These are phyloP conservation scores for Gnathonemus longibarbis DNA, from an alignment of 2,113 vertebrate species.

Conservation along the genomic window DNA sequence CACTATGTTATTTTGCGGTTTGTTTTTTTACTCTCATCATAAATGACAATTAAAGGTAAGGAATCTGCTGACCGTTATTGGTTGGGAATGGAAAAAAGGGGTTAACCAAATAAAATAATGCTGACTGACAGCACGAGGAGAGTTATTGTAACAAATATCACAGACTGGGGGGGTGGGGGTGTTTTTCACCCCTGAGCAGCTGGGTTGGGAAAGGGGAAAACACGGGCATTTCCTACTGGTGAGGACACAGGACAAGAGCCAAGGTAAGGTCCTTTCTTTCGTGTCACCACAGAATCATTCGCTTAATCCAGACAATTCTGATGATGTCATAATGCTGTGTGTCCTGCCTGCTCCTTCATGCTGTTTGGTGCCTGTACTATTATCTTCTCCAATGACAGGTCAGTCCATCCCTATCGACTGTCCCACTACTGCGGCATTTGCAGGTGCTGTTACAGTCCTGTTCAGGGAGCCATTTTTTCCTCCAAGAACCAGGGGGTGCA, in stretches of 20 bases:
- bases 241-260: neutral
- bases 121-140: neutral
- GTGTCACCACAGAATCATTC: neutral
- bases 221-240: neutral
- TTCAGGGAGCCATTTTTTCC: neutral
- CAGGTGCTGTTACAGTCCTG: neutral
- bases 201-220: neutral
- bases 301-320: neutral
- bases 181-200: neutral
- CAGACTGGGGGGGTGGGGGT: neutral
- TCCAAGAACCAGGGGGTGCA: neutral
- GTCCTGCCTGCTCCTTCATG: neutral
- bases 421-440: neutral
- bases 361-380: neutral
- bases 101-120: neutral
- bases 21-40: neutral
- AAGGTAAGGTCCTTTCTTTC: neutral
- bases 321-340: neutral
- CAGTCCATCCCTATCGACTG: neutral
- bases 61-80: neutral
- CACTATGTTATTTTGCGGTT: neutral
- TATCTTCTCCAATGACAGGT: neutral
- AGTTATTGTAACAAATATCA: neutral
- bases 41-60: neutral
- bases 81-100: neutral